These are phyloP conservation scores for Conger conger DNA, from an alignment of 2,113 vertebrate genomes.

Conservation along the genomic window DNA sequence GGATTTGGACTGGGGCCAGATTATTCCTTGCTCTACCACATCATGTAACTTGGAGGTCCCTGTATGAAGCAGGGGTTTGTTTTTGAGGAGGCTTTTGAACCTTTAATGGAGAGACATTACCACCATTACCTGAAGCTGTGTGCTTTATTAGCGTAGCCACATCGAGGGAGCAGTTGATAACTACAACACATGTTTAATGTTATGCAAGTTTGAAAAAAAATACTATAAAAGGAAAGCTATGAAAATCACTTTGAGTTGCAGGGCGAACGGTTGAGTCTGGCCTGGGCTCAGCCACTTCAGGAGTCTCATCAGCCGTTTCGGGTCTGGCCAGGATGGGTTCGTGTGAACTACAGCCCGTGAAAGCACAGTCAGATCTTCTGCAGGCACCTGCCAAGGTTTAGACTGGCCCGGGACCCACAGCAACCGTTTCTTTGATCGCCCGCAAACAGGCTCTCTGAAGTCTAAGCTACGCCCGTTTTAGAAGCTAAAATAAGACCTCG, in stretches of 20 bases:
- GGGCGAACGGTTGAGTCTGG: constrained; percentile 31
- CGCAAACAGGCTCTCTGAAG: background rate
- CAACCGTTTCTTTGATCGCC: background rate
- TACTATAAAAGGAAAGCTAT: background rate
- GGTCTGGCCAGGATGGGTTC: constrained; percentile 60
- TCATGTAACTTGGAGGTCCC: background rate
- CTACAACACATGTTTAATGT: background rate
- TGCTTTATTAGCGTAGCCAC: constrained; percentile 20
- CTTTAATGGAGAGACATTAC: background rate
- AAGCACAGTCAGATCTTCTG: constrained; percentile 63
- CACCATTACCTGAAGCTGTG: background rate
- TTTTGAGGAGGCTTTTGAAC: background rate
- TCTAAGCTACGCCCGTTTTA: background rate
- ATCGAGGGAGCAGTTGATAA: constrained; percentile 52
- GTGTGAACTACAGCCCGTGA: constrained; percentile 64
- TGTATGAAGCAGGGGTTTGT: too few relatives aligned
- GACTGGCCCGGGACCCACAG: constrained; percentile 49
- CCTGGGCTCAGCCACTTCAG: constrained; percentile 45
- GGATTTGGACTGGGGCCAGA: too few relatives aligned
- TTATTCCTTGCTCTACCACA: too few relatives aligned
- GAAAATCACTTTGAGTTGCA: background rate
- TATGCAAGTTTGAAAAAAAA: background rate
- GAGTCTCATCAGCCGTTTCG: constrained; percentile 51
- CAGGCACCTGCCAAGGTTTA: constrained; percentile 64
- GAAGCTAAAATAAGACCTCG: background rate